Percentiles rank a stretch among this genome's conserved stretches.
Conservation (phyloP, 2,888 invertebrate genomes). For the Apodemia mormo region DNA sequence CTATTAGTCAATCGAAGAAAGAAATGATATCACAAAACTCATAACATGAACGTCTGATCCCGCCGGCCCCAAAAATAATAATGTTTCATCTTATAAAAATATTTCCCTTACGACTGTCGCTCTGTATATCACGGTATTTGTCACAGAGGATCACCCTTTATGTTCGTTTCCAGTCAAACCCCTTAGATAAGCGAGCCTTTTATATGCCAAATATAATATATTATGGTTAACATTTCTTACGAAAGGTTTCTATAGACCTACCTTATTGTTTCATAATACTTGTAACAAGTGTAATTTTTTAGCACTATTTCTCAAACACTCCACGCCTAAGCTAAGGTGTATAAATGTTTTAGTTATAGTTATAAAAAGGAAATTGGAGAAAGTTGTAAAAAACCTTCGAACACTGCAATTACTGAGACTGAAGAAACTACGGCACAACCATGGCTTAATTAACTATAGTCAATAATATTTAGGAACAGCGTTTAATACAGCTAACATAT, state of each 20-base stretch:
- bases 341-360: too few species aligned
- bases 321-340: too few species aligned
- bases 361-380: too few species aligned
- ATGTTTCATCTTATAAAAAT: conserved; percentile 83
- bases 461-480: too few species aligned
- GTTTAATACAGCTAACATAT: too few species aligned
- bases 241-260: conserved; percentile 58
- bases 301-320: neutral
- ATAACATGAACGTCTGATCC: conserved; percentile 72
- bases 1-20: conserved; percentile 34
- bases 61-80: conserved; percentile 79
- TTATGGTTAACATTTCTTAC: conserved; percentile 77
- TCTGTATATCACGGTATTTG: conserved; percentile 81
- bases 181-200: conserved; percentile 82
- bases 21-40: conserved; percentile 65
- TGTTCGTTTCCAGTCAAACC: conserved; percentile 82
- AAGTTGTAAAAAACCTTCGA: too few species aligned
- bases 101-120: conserved; percentile 80
- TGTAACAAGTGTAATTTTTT: neutral
- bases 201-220: conserved; percentile 83
- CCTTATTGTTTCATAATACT: conserved; percentile 6
- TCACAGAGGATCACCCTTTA: conserved; percentile 83
- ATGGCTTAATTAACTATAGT: too few species aligned
- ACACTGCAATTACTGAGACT: too few species aligned
- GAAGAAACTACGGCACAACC: too few species aligned